Evolutionary conservation across 2,888 invertebrate genomes (phyloP).

Genomic region (Euplexia lucipara): DNA sequence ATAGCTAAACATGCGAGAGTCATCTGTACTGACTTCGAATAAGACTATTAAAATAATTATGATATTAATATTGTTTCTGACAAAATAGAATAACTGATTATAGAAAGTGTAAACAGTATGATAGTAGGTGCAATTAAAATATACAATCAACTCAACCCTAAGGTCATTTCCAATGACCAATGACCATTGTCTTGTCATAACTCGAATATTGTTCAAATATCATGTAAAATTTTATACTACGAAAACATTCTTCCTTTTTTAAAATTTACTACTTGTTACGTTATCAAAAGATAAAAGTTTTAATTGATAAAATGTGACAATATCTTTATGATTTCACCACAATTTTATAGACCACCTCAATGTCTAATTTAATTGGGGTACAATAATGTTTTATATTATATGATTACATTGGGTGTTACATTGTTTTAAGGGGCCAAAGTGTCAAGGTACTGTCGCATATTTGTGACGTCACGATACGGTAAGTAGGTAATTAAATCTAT

Average conservation of each 20-base stretch:
- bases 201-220: not conserved
- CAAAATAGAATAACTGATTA: too few species aligned
- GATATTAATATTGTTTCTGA: too few species aligned
- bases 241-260: not conserved
- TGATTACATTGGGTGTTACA: not conserved
- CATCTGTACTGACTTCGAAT: too few species aligned
- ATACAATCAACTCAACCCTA: not conserved
- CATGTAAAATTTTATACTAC: too few species aligned
- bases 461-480: not conserved
- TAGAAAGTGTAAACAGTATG: too few species aligned
- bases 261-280: not conserved
- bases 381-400: not conserved
- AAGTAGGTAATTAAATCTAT: too few species aligned
- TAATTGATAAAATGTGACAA: conserved; percentile 4
- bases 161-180: not conserved
- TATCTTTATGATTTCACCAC: not conserved
- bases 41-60: too few species aligned
- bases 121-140: not conserved
- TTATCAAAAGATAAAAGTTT: conserved; percentile 6
- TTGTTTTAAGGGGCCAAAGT: not conserved
- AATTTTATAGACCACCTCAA: too few species aligned
- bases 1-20: too few species aligned
- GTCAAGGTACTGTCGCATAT: not conserved
- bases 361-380: not conserved
- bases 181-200: not conserved